A percentile compares a stretch with the other conserved stretches of the same genome.
Evolutionary conservation across 2,797 vertebrate genomes (phyloP).

Genomic region (Liasis olivaceus): DNA sequence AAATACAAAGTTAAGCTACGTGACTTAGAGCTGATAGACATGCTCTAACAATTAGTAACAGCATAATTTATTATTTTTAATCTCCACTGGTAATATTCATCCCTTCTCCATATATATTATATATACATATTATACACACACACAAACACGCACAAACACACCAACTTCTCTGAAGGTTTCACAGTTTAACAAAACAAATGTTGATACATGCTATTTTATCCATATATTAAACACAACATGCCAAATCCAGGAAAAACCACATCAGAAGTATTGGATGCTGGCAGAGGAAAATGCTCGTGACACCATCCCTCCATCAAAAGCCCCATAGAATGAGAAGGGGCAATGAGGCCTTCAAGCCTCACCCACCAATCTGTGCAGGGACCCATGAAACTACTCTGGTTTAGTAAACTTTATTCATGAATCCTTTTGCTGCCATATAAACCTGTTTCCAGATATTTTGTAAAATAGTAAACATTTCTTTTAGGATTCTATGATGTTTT

Average conservation of each 20-base stretch:
- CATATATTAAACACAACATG: not conserved
- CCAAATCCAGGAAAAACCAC: not conserved
- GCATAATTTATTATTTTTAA: not conserved
- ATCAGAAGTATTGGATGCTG: not conserved
- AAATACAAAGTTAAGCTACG: not conserved
- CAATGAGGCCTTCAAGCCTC: not conserved
- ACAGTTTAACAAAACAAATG: not conserved
- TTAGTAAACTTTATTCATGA: not conserved
- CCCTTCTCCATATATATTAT: not conserved
- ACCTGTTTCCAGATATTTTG: not conserved
- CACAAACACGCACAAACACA: not conserved
- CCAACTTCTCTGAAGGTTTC: not conserved
- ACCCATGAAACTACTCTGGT: not conserved
- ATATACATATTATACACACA: too few relatives aligned
- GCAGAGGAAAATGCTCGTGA: not conserved
- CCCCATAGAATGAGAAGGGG: not conserved
- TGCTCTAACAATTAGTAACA: accelerated
- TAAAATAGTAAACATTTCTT: not conserved
- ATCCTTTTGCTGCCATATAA: not conserved
- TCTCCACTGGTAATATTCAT: not conserved
- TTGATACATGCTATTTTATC: not conserved
- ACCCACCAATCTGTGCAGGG: not conserved
- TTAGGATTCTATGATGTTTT: not conserved
- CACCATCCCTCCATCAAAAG: not conserved
- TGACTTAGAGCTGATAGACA: not conserved